Evolutionary conservation across 1,140 invertebrate species (phyloP).

Genomic region (Dendrolimus punctatus): DNA sequence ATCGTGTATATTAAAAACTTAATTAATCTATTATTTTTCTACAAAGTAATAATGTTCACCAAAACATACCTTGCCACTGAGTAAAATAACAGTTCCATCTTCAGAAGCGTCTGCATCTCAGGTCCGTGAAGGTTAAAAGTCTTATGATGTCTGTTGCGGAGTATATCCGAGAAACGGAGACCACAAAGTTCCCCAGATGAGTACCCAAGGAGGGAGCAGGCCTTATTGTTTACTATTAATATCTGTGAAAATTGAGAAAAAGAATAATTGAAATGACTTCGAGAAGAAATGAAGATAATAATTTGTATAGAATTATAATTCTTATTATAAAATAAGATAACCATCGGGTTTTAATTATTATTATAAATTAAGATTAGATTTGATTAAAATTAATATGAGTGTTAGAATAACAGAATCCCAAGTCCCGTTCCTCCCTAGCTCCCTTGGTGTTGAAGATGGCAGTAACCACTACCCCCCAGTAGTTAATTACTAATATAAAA

Average conservation of each 20-base stretch:
- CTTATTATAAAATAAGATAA: no score
- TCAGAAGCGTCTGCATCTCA: conserved; percentile 73
- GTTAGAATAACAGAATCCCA: no score
- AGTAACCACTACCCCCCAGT: no score
- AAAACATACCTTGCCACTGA: conserved; percentile 74
- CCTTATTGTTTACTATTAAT: conserved; percentile 76
- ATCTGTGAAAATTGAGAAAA: conserved; percentile 56
- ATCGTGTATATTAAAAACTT: neutral
- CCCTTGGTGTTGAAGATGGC: no score
- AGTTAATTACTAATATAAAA: no score
- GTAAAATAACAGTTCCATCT: conserved; percentile 73
- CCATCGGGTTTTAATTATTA: no score
- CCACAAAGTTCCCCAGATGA: conserved; percentile 72
- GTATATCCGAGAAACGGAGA: conserved; percentile 71
- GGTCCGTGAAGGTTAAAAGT: conserved; percentile 71
- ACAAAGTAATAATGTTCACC: no score
- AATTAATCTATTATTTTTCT: conserved; percentile 3
- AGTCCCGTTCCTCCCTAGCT: no score
- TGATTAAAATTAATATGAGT: no score
- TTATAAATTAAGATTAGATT: no score
- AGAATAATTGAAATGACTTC: neutral
- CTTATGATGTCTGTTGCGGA: conserved; percentile 69
- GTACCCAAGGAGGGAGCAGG: conserved; percentile 75
- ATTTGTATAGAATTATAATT: no score
- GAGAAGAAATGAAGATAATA: no score